A percentile compares a stretch with the other conserved stretches of the same genome.
These are phyloP conservation scores for Drosophila miranda DNA, from an alignment of 1,140 invertebrate genomes.

Conservation along the genomic window DNA sequence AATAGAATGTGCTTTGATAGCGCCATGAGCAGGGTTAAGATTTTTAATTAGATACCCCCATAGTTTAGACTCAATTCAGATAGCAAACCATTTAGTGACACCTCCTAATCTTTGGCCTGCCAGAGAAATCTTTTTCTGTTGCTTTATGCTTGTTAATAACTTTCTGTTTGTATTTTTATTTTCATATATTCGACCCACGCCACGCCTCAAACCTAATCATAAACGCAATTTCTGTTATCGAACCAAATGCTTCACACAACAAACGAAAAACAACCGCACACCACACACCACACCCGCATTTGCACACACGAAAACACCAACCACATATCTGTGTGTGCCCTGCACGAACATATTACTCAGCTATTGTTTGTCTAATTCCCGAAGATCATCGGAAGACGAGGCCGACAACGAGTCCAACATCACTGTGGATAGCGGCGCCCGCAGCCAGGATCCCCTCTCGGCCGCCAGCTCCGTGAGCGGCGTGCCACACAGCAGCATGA, in stretches of 20 bases:
- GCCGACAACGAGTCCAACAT: slow-evolving; percentile 80
- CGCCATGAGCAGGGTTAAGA: too few species aligned
- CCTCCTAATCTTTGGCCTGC: slow-evolving; percentile 28
- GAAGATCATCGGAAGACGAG: slow-evolving; percentile 82
- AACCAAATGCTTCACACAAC: slow-evolving; percentile 33
- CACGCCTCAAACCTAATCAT: slow-evolving; percentile 45
- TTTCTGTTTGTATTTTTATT: slow-evolving; percentile 66
- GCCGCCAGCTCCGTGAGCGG: slow-evolving; percentile 67
- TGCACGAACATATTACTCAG: slow-evolving; percentile 50
- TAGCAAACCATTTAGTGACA: too few species aligned
- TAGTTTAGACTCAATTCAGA: too few species aligned
- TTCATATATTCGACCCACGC: slow-evolving; percentile 63
- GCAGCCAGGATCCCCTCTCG: slow-evolving; percentile 72
- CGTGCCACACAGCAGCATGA: slow-evolving; percentile 5
- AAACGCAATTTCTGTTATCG: slow-evolving; percentile 42
- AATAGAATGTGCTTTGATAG: too few species aligned
- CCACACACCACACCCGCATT: slow-evolving; percentile 9
- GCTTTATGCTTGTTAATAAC: slow-evolving; percentile 30
- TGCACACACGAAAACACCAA: slow-evolving; percentile 19
- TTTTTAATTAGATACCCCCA: too few species aligned
- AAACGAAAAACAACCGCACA: slow-evolving; percentile 12
- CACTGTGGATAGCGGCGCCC: slow-evolving; percentile 75
- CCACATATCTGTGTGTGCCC: slow-evolving; percentile 30
- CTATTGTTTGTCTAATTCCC: slow-evolving; percentile 82
- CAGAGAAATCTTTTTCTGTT: slow-evolving; percentile 41